Evolutionary conservation across 2,888 invertebrate species (phyloP).

Genomic region (Limenitis camilla): DNA sequence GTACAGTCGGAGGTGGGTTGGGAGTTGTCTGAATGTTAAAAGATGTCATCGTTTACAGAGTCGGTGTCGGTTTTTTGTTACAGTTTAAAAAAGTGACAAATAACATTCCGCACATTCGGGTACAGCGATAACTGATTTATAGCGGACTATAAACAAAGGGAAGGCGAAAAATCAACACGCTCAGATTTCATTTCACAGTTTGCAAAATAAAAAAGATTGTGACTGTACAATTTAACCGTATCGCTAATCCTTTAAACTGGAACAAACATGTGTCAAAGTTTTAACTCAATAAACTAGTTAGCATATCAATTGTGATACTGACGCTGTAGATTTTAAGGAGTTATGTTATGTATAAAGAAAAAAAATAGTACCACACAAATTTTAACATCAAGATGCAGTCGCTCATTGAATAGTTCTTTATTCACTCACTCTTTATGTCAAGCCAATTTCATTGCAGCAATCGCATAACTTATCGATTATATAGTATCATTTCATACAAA

Average conservation of each 20-base stretch:
- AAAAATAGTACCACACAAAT: too few species aligned
- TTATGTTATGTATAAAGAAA: background rate
- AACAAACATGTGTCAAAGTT: constrained; percentile 2
- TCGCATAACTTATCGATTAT: too few species aligned
- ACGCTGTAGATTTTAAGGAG: background rate
- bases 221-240: constrained; percentile 3
- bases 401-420: too few species aligned
- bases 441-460: too few species aligned
- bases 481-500: too few species aligned
- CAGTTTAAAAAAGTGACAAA: too few species aligned
- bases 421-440: too few species aligned
- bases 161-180: constrained; percentile 14
- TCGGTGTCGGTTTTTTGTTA: too few species aligned
- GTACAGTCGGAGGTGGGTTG: too few species aligned
- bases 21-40: too few species aligned
- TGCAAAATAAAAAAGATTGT: constrained; percentile 2
- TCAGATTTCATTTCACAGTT: constrained; percentile 13
- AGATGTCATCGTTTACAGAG: too few species aligned
- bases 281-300: constrained; percentile 5
- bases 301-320: background rate
- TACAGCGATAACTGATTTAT: constrained; percentile 12
- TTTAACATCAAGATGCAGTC: too few species aligned
- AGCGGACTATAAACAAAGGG: constrained; percentile 12
- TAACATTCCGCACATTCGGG: background rate
- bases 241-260: constrained; percentile 10